Evolutionary conservation across 2,113 vertebrate species (phyloP), one percentile per base, ranked within the genome.

Genomic region (Rutilus rutilus): DNA sequence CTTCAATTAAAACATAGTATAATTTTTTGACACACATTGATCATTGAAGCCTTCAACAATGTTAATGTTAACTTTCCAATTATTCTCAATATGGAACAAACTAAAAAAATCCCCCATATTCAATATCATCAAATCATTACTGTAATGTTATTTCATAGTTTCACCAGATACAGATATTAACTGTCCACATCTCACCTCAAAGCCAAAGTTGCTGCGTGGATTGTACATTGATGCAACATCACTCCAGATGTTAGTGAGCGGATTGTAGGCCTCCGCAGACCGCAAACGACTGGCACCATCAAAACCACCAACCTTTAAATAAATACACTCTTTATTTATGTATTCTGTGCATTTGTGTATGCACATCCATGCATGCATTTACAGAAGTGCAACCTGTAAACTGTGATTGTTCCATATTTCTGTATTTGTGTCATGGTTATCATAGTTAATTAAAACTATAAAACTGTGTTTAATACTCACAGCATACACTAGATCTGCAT

Each of bases 181-280:
- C 2, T 45, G 21, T 42, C 4, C 33, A 71, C 17, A 39, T 19
- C 21, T 69, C 45, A 87, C 94, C 52, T 90, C 96, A 0, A 97
- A 95, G 84, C 97, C 97, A 21, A 97, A 98, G 92, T 96, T 96
- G 0, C 96, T 97, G 52, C 97, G 95, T 36, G 95, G 90, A 73
- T 90, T 95, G 65, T 89, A 90, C 97, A 98, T 98, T 0, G 95
- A 90, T 12, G 96, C 85, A 3, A 96, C 92, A 0, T 87, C 25
- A 0, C 82, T 93, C 97, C 97, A 98, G 50, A 93, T 92, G 65
- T 96, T 92, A 1, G 92, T 95, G 21, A 71, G 69, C 0, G 95
- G 92, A 9, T 93, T 87, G 60, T 96, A 97, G 21, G 88, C 90
- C 80, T 97, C 96, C 0, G 93, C 96, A 30, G 92, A 96, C 78